Percentiles rank a stretch among this genome's conserved stretches.
phyloP scores from a whole-genome alignment of 2,888 invertebrate genomes.

The Dryocosmus kuriphilus region DNA sequence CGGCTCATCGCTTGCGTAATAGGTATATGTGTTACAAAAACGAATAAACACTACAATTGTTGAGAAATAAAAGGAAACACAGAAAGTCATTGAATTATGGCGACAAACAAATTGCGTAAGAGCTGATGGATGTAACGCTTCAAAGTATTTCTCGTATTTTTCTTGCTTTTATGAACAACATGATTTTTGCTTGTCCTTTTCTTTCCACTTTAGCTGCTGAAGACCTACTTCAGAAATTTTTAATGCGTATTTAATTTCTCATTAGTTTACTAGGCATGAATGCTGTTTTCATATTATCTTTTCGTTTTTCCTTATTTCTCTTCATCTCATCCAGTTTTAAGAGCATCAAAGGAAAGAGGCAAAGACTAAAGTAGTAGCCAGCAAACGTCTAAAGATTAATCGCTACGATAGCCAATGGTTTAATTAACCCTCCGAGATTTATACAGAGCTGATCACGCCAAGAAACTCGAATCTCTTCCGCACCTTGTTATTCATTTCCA shows the following conservation, averaged over 20 bases:
- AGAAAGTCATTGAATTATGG: not conserved
- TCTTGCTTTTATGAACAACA: not conserved
- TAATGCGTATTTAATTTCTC: not conserved
- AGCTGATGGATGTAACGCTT: not conserved
- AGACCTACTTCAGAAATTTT: too few relatives aligned
- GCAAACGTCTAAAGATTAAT: slow-evolving; percentile 1
- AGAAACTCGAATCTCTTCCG: not conserved
- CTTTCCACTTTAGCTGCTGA: too few relatives aligned
- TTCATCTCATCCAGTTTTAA: not conserved
- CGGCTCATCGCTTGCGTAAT: not conserved
- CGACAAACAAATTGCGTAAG: slow-evolving; percentile 13
- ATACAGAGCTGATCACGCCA: not conserved
- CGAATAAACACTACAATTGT: not conserved
- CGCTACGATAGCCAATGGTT: not conserved
- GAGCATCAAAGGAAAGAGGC: not conserved
- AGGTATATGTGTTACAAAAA: not conserved
- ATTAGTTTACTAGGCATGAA: not conserved
- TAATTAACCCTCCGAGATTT: not conserved
- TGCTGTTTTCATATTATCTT: not conserved
- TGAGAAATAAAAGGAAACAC: not conserved
- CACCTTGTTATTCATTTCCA: not conserved
- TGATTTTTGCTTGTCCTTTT: not conserved
- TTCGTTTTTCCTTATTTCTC: not conserved
- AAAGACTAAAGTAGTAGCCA: not conserved
- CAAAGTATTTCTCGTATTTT: not conserved